Evolutionary conservation across 64 coral and sea anemone genomes (phyloP).

Genomic region (Stichodactyla helianthus): DNA sequence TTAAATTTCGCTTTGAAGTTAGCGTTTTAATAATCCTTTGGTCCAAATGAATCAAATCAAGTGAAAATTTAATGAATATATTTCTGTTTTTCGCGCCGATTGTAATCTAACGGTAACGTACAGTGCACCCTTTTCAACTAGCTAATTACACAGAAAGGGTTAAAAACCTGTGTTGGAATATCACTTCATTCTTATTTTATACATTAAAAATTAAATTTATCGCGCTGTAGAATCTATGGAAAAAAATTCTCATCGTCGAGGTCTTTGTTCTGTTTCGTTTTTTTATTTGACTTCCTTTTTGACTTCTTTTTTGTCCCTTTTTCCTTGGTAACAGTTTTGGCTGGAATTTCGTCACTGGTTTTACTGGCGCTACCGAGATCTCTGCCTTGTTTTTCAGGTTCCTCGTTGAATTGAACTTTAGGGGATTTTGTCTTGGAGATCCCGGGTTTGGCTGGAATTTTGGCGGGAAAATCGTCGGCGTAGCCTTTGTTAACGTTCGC

Average conservation of each 20-base stretch:
- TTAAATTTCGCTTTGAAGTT: neutral
- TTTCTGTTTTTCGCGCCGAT: neutral
- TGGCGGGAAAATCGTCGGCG: neutral
- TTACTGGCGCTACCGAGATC: neutral
- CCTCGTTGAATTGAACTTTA: neutral
- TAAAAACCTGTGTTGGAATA: neutral
- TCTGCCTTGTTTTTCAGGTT: neutral
- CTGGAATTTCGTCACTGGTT: neutral
- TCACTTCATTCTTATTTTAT: neutral
- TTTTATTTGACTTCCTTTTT: neutral
- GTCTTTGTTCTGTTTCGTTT: neutral
- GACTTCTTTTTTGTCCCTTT: neutral
- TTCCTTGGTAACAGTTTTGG: neutral
- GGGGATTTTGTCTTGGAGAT: neutral
- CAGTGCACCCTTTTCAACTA: neutral
- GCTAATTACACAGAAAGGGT: neutral
- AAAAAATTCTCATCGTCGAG: neutral
- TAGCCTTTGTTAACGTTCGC: too few relatives aligned
- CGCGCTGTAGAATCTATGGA: neutral
- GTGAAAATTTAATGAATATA: neutral
- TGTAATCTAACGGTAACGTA: neutral
- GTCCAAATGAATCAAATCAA: neutral
- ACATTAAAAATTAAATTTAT: neutral
- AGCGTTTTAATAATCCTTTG: neutral
- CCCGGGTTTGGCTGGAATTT: neutral